Base-by-base conservation (phyloP, 2,888 invertebrate genomes). In the Hybos culiciformis region DNA sequence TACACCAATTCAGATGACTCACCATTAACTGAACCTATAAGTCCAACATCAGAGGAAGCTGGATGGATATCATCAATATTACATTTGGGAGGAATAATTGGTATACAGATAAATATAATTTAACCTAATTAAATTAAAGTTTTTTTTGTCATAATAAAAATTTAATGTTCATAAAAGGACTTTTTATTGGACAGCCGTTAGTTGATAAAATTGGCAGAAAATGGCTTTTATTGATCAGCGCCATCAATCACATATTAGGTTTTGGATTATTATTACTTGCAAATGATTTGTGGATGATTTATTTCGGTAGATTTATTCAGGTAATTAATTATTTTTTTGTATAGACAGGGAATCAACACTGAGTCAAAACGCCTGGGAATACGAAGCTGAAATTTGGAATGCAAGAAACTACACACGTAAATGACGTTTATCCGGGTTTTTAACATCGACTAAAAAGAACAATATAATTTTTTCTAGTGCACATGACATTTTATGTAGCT, bases 31-130 rank as follows among this genome's bases (percentile, higher is more conserved):
- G 53, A 62, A 21, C 52, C 51, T 8, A 56, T 61, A 3, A 15
- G 11, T n/a, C 71, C 77, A 2, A 70, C 69, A 0, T 53, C 65
- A 0, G 71, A 73, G 21, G 70, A 83, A 56, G 71, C 73, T 51
- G 78, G 82, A 6, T 84, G 83, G 83, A 74, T 85, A 45, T 79
- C 80, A 2, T 80, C 81, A 3, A 62, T 83, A 31, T 68, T 83
- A 24, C 75, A 83, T 1, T 57, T 83, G 37, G 83, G 83, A 26
- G 80, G 82, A 12, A 66, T 78, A 37, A 57, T 77, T 34, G 78
- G 80, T 76, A 33, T 29, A 15, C 8, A 37, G n/a, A 3, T 29
- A 8, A 24, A 14, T 12, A 26, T 12, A 26, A 26, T 34, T 34
- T 34, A 19, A 34, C 11, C 18, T 19, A 18, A 15, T 33, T 29